Conservation (phyloP, 2,888 invertebrate genomes). For the Galeruca laticollis region DNA sequence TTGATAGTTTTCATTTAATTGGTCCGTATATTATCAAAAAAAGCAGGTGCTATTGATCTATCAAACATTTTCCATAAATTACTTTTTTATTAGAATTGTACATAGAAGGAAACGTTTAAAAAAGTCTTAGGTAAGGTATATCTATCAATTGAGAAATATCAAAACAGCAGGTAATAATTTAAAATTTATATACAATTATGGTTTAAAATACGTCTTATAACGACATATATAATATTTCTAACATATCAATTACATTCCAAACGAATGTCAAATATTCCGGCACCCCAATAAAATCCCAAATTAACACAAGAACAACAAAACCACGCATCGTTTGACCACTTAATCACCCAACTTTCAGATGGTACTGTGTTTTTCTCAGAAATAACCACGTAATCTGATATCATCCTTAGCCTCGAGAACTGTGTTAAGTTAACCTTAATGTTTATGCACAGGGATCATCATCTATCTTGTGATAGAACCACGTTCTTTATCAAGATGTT, state of each 20-base stretch:
- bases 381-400: slow-evolving; percentile 65
- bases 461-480: slow-evolving; percentile 65
- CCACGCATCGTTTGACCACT: slow-evolving; percentile 59
- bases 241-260: slow-evolving; percentile 14
- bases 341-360: slow-evolving; percentile 62
- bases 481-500: slow-evolving; percentile 67
- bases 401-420: slow-evolving; percentile 59
- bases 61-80: too few species aligned
- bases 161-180: too few species aligned
- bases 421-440: slow-evolving; percentile 67
- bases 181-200: too few species aligned
- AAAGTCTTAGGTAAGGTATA: too few species aligned
- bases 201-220: too few species aligned
- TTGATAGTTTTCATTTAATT: too few species aligned
- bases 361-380: slow-evolving; percentile 61
- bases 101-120: too few species aligned
- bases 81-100: too few species aligned
- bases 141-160: too few species aligned
- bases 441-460: slow-evolving; percentile 65
- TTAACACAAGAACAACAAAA: slow-evolving; percentile 52
- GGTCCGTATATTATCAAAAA: too few species aligned
- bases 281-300: slow-evolving; percentile 47
- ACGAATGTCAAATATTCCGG: slow-evolving; percentile 22
- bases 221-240: background rate
- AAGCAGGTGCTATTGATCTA: too few species aligned